Evolutionary conservation across 2,888 invertebrate species (phyloP), one percentile per base, ranked within the genome.

Genomic region (Therioaphis trifolii): DNA sequence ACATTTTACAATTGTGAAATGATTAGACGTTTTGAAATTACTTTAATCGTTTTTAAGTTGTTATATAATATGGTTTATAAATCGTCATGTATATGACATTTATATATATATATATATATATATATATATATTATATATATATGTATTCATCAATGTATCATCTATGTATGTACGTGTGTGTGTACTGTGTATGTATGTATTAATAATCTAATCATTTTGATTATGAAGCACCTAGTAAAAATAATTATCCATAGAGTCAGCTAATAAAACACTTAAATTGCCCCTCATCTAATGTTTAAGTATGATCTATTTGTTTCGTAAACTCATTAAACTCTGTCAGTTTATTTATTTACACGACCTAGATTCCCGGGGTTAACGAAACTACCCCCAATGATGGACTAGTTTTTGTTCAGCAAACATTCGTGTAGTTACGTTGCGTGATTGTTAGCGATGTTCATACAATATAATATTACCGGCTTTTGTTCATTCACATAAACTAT

Each of bases 301-400:
- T 9, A 61, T 29, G 46, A 35, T 76, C 61, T n/a, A 66, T 66
- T 77, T 18, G 18, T 66, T 35, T 35, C 15, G 49, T 11, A 18
- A 66, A 21, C 21, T 77, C 49, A 66, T 77, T 66, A 77, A 66
- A 77, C 61, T 40, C 29, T 61, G 15, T 35, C 49, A 52, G 35
- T 66, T 82, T 82, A 82, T 82, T 82, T 82, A 82, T 82, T 82
- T 72, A 82, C 49, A 29, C 35, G 82, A 74, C 82, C 82, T 74
- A 82, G 72, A 61, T 82, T 74, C 40, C 4, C 24, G 52, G 35
- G 82, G 82, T 74, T 52, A 82, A 74, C 82, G 74, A 82, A 52
- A 66, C 49, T 46, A 72, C 72, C 71, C 72, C 49, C n/a, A 14
- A 52, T 35, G 35, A 68, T 40, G n/a, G 24, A 35, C 12, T 69